Evolutionary conservation across 2,888 invertebrate genomes (phyloP), one percentile per base, ranked within the genome.

Genomic region (Onchidella celtica): DNA sequence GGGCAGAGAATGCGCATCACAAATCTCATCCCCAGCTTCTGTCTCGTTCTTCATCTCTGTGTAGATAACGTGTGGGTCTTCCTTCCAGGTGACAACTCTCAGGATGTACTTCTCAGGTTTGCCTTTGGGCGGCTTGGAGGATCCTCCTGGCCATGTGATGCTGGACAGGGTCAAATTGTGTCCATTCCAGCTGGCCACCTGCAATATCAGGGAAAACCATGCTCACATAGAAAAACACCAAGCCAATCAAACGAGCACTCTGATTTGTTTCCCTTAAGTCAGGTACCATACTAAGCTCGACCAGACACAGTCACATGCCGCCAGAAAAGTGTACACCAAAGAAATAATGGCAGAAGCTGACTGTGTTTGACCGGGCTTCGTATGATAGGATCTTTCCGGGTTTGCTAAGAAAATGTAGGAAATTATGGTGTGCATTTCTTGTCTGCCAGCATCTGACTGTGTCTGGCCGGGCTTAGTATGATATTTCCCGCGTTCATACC

Each of bases 101-200:
- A 99, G 95, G 94, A 98, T 97, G 94, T 99, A 99, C 94, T 98
- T 99, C 93, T 99, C 98, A 0, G 99, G 99, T 27, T 98, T 97
- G 55, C 99, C 99, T 93, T 97, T 97, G 0, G 99, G 99, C 9
- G 99, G 99, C 36, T 97, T 97, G 91, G 98, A 97, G 83, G 96
- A 95, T 87, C 97, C 97, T 4, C 99, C 99, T 0, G 99, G 99
- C 99, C 99, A 99, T 34, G 98, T 97, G 87, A 99, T 98, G 92
- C 98, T 99, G 92, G 98, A 97, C 92, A 99, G 98, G 91, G 97
- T 97, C 65, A 99, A 95, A 11, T 92, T 93, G 68, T 96, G 96
- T 90, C 97, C 97, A 34, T 87, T 83, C 97, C 98, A 98, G 6
- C 96, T 96, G n/a, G 98, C 98, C 89, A 98, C 97, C 97, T 97